A percentile compares a stretch with the other conserved stretches of the same genome.
These are phyloP conservation scores for crab-eating macaque (Macaca fascicularis) DNA, from an alignment of 2,113 vertebrate genomes.

Conservation along the genomic window DNA sequence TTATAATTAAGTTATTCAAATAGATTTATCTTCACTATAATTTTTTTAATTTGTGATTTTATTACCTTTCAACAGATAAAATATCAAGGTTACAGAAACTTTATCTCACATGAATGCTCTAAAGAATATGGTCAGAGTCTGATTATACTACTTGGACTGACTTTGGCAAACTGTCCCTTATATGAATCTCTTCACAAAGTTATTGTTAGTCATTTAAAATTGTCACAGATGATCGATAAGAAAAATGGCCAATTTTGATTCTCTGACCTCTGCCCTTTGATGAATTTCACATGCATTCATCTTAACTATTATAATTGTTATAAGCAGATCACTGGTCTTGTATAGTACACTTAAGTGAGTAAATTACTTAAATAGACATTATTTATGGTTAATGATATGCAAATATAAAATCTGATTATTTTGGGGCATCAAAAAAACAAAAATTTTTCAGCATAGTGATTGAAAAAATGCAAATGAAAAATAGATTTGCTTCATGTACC, in stretches of 20 bases:
- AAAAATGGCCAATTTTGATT: neutral
- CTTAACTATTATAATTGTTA: neutral
- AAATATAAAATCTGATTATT: constrained; percentile 44
- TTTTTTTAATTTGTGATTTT: neutral
- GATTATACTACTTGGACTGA: neutral
- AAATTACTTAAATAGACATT: constrained; percentile 47
- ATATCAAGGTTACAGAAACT: neutral
- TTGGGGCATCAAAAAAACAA: constrained; percentile 55
- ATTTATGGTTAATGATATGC: constrained; percentile 28
- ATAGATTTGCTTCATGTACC: constrained; percentile 43
- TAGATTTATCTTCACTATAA: neutral
- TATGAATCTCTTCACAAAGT: neutral
- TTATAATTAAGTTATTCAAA: neutral
- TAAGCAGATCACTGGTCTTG: neutral
- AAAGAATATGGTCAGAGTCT: neutral
- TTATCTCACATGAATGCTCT: neutral
- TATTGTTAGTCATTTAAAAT: neutral
- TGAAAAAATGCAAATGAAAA: constrained; percentile 64
- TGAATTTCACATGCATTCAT: neutral
- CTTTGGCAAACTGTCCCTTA: neutral
- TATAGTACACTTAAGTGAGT: neutral
- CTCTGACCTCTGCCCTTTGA: neutral
- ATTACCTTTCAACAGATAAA: neutral
- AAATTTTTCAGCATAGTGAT: constrained; percentile 44
- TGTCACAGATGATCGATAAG: neutral